These are phyloP conservation scores for Liodrosophila aerea DNA, from an alignment of 2,888 invertebrate species.

Conservation along the genomic window DNA sequence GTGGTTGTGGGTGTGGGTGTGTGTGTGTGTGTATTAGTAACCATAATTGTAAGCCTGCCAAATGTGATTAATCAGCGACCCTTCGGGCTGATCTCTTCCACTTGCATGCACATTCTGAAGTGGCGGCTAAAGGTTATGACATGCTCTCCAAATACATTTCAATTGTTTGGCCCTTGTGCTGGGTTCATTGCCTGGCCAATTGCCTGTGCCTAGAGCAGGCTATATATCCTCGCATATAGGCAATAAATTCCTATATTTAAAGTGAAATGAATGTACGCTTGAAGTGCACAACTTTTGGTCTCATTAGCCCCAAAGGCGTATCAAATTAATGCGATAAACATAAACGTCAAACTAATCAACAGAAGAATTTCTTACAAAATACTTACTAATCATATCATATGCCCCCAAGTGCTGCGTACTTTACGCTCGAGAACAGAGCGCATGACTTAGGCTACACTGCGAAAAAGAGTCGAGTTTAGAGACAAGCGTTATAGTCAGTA, in stretches of 20 bases:
- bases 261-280: too few species aligned
- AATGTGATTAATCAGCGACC: conserved; percentile 59
- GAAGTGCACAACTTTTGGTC: not conserved
- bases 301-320: not conserved
- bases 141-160: conserved; percentile 18
- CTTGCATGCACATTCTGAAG: conserved; percentile 27
- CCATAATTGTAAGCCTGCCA: conserved; percentile 47
- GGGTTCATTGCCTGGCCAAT: conserved; percentile 32
- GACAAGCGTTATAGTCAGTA: too few species aligned
- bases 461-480: too few species aligned
- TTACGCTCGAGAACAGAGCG: too few species aligned
- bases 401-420: conserved; percentile 12
- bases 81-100: conserved; percentile 21
- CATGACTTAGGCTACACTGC: too few species aligned
- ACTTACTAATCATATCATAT: conserved; percentile 40
- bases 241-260: too few species aligned
- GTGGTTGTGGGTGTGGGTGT: too few species aligned
- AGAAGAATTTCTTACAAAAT: conserved; percentile 20
- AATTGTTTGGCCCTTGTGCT: conserved; percentile 26
- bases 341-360: conserved; percentile 21
- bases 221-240: too few species aligned
- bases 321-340: conserved; percentile 4
- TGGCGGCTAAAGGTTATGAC: conserved; percentile 36
- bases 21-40: conserved; percentile 2
- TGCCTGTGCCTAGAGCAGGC: conserved; percentile 29